Conservation (phyloP, 2,888 invertebrate genomes). For the Pemphredon lugubris region DNA sequence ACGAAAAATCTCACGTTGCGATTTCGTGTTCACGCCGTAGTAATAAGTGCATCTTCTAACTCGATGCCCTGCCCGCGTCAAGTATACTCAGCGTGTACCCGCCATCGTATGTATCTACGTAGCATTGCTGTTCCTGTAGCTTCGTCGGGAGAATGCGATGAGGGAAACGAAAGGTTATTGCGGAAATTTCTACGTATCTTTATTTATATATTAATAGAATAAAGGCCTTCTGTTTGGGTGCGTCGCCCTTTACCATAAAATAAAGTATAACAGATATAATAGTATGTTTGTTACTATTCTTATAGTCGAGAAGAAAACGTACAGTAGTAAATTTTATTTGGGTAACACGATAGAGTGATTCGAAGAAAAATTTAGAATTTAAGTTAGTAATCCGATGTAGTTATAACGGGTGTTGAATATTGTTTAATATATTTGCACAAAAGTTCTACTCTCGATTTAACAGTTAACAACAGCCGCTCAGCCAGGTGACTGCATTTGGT, state of each 20-base stretch:
- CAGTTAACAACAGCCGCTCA: slow-evolving; percentile 12
- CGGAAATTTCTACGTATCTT: slow-evolving; percentile 25
- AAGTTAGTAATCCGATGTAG: neutral
- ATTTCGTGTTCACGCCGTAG: slow-evolving; percentile 49
- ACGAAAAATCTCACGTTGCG: slow-evolving; percentile 43
- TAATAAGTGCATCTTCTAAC: slow-evolving; percentile 39
- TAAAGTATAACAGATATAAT: slow-evolving; percentile 20
- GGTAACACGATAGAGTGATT: slow-evolving; percentile 18
- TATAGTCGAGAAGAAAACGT: slow-evolving; percentile 22
- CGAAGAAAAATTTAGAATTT: slow-evolving; percentile 10
- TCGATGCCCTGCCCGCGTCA: slow-evolving; percentile 7
- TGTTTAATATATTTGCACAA: slow-evolving; percentile 9
- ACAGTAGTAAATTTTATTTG: slow-evolving; percentile 24
- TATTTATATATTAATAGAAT: slow-evolving; percentile 50
- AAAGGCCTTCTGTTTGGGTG: slow-evolving; percentile 36
- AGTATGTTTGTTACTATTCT: slow-evolving; percentile 18
- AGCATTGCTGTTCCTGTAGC: too few relatives aligned
- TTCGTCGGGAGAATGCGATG: neutral
- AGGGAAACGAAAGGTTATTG: neutral
- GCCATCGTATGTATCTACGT: too few relatives aligned
- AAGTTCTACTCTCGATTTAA: neutral
- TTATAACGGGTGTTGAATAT: slow-evolving; percentile 16
- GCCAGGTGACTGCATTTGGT: slow-evolving; percentile 40
- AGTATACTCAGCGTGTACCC: too few relatives aligned
- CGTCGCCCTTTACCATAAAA: slow-evolving; percentile 26